Evolutionary conservation across 2,888 invertebrate species (phyloP).

Genomic region (Stenichneumon culpator): DNA sequence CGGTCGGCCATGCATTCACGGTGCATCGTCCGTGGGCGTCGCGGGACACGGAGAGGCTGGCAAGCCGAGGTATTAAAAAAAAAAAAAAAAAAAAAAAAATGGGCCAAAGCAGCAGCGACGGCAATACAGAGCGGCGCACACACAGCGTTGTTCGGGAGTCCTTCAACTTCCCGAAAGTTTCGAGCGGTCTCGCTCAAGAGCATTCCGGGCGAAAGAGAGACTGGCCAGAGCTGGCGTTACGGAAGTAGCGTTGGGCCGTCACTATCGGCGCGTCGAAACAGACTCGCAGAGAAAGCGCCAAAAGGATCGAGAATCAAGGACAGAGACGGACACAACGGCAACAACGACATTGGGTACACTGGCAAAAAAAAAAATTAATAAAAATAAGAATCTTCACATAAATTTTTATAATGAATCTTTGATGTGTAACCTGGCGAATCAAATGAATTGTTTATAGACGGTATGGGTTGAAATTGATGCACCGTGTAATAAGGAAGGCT

Average conservation of each 20-base stretch:
- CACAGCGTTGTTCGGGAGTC: slow-evolving; percentile 29
- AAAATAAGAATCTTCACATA: too few species aligned
- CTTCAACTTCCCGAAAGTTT: slow-evolving; percentile 61
- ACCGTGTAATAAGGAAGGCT: too few species aligned
- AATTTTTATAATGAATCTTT: too few species aligned
- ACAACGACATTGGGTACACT: neutral
- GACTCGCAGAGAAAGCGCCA: slow-evolving; percentile 24
- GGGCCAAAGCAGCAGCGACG: slow-evolving; percentile 15
- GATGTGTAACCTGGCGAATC: too few species aligned
- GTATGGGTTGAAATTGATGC: too few species aligned
- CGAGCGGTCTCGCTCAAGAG: slow-evolving; percentile 49
- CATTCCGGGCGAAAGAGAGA: slow-evolving; percentile 20
- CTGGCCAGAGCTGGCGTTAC: slow-evolving; percentile 18
- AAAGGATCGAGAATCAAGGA: slow-evolving; percentile 5
- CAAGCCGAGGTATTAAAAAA: slow-evolving; percentile 32
- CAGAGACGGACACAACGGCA: slow-evolving; percentile 5
- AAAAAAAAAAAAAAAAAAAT: neutral
- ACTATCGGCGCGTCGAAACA: slow-evolving; percentile 43
- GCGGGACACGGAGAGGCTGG: slow-evolving; percentile 45
- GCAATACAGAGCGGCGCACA: slow-evolving; percentile 27
- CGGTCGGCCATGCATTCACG: slow-evolving; percentile 61
- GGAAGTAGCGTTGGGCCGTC: slow-evolving; percentile 25
- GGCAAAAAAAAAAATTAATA: neutral
- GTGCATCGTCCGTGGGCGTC: slow-evolving; percentile 56
- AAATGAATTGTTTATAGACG: too few species aligned